A percentile compares a stretch with the other conserved stretches of the same genome.
Conservation (phyloP, 2,888 invertebrate genomes). For the Nysson spinosus region DNA sequence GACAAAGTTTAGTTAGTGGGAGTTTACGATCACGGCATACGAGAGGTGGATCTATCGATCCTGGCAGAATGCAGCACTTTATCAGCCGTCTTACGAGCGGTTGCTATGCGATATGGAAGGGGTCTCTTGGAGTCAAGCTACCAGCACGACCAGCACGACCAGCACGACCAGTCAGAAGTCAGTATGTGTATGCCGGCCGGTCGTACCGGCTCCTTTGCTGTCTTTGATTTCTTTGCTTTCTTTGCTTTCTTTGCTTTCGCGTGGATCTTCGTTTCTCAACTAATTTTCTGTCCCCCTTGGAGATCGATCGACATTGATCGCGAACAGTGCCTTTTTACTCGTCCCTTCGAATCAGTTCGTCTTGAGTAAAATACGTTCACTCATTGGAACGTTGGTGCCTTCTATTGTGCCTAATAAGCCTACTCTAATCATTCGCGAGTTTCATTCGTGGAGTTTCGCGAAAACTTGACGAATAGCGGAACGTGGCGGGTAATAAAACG, state of each 20-base stretch:
- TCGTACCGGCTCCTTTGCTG: conserved; percentile 59
- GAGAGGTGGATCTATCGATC: conserved; percentile 42
- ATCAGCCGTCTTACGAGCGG: conserved; percentile 61
- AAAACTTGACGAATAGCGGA: no score
- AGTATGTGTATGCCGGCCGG: conserved; percentile 67
- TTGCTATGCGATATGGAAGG: conserved; percentile 67
- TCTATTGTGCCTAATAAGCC: no score
- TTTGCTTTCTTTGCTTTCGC: no score
- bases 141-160: conserved; percentile 64
- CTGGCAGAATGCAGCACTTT: conserved; percentile 51
- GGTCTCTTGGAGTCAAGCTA: conserved; percentile 62
- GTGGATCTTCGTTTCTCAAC: conserved; percentile 31
- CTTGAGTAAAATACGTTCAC: no score
- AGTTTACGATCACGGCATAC: conserved; percentile 5
- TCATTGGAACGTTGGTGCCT: no score
- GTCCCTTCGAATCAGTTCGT: no score
- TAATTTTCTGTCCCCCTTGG: conserved; percentile 5
- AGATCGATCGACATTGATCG: no score
- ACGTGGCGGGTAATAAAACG: no score
- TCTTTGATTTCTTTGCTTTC: conserved; percentile 41
- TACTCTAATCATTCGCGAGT: no score
- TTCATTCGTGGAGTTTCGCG: no score
- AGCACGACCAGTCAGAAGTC: conserved; percentile 63
- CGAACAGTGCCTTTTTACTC: no score
- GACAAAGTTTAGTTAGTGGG: background rate